phyloP scores from a whole-genome alignment of 2,797 vertebrate species.

The Microcaecilia unicolor region DNA sequence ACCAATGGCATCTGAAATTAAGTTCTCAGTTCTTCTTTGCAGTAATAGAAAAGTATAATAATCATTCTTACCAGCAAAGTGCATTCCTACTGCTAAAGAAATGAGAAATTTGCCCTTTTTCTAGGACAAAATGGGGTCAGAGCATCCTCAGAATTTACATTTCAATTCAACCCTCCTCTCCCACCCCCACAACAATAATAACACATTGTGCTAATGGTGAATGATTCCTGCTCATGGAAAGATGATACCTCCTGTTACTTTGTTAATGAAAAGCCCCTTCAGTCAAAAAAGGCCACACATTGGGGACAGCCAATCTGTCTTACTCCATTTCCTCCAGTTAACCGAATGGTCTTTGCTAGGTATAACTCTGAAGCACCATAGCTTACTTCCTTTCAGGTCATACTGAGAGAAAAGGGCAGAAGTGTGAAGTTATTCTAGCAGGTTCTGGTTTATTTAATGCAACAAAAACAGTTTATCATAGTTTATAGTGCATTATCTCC shows the following conservation, averaged over 20 bases:
- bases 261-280: constrained; percentile 90
- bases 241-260: constrained; percentile 80
- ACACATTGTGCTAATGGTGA: constrained; percentile 86
- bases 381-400: too few species aligned
- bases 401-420: too few species aligned
- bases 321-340: constrained; percentile 55
- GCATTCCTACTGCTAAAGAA: constrained; percentile 64
- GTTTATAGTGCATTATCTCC: too few species aligned
- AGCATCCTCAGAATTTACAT: constrained; percentile 94
- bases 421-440: too few species aligned
- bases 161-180: constrained; percentile 97
- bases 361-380: constrained; percentile 21
- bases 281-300: constrained; percentile 75
- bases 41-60: too few species aligned
- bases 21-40: too few species aligned
- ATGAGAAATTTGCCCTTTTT: constrained; percentile 79
- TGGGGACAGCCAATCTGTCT: constrained; percentile 71
- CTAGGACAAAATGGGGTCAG: constrained; percentile 73
- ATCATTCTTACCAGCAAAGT: constrained; percentile 45
- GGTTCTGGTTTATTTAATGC: too few species aligned
- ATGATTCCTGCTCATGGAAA: constrained; percentile 77
- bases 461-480: too few species aligned
- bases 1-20: too few species aligned
- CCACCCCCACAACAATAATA: constrained; percentile 93
- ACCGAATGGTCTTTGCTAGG: constrained; percentile 26